Evolutionary conservation across 2,888 invertebrate genomes (phyloP).

Genomic region (Lochmaea capreae): DNA sequence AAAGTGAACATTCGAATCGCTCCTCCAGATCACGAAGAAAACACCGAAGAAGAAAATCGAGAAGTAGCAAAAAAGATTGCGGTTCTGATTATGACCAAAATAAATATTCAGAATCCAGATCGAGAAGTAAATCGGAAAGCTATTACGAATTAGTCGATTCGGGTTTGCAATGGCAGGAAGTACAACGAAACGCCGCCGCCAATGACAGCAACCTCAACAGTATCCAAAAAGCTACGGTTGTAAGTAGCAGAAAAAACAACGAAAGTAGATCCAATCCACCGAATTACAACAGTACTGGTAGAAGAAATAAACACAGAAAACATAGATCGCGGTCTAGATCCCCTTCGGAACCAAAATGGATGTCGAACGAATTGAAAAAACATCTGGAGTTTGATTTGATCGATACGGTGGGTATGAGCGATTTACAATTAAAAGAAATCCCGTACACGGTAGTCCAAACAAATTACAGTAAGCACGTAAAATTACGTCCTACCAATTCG

Average conservation of each 20-base stretch:
- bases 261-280: constrained; percentile 43
- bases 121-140: constrained; percentile 49
- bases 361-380: constrained; percentile 82
- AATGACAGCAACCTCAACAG: constrained; percentile 63
- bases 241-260: constrained; percentile 68
- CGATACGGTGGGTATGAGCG: constrained; percentile 90
- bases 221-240: constrained; percentile 79
- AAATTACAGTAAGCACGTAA: constrained; percentile 71
- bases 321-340: constrained; percentile 70
- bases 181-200: constrained; percentile 72
- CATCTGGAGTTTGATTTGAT: constrained; percentile 90
- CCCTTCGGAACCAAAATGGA: constrained; percentile 78
- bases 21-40: constrained; percentile 84
- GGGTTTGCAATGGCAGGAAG: constrained; percentile 90
- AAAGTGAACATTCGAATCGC: constrained; percentile 88
- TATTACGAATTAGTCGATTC: constrained; percentile 85
- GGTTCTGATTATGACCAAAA: constrained; percentile 79
- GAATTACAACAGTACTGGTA: constrained; percentile 41
- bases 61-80: constrained; percentile 79
- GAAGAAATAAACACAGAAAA: constrained; percentile 53
- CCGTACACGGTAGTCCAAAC: constrained; percentile 90
- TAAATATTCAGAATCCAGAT: constrained; percentile 60
- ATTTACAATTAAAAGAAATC: constrained; percentile 86
- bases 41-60: constrained; percentile 80
- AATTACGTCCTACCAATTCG: constrained; percentile 63